phyloP scores from a whole-genome alignment of 2,797 vertebrate genomes.

The Luscinia luscinia region DNA sequence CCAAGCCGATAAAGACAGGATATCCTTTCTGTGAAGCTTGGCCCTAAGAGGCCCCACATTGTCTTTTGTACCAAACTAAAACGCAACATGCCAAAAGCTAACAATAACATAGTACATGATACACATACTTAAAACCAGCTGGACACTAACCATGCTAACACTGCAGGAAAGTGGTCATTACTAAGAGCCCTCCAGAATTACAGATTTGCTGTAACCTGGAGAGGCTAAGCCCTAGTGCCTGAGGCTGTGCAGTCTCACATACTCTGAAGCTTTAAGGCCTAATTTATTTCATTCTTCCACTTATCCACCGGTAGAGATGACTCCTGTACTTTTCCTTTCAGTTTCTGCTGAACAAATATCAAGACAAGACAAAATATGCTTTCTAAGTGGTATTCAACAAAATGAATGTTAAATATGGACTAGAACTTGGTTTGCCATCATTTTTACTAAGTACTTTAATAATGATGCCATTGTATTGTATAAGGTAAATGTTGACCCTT shows the following conservation, averaged over 20 bases:
- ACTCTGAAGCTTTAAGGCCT: background rate
- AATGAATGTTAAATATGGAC: background rate
- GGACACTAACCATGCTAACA: background rate
- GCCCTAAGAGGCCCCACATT: background rate
- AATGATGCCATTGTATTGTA: background rate
- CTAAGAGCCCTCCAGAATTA: background rate
- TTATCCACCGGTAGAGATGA: background rate
- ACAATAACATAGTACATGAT: background rate
- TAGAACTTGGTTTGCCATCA: background rate
- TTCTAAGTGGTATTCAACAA: background rate
- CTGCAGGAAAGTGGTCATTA: background rate
- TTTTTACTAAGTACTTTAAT: background rate
- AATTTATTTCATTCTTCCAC: background rate
- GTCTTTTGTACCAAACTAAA: background rate
- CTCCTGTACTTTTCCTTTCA: background rate
- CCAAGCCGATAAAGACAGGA: background rate
- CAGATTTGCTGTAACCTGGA: background rate
- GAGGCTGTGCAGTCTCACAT: background rate
- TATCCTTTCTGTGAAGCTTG: background rate
- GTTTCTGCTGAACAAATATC: background rate
- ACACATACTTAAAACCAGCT: background rate
- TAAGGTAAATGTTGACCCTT: background rate
- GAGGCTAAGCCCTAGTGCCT: background rate
- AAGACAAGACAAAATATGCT: background rate
- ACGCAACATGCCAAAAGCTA: background rate